phyloP scores from a whole-genome alignment of 2,888 invertebrate species.

The Agrochola lota region DNA sequence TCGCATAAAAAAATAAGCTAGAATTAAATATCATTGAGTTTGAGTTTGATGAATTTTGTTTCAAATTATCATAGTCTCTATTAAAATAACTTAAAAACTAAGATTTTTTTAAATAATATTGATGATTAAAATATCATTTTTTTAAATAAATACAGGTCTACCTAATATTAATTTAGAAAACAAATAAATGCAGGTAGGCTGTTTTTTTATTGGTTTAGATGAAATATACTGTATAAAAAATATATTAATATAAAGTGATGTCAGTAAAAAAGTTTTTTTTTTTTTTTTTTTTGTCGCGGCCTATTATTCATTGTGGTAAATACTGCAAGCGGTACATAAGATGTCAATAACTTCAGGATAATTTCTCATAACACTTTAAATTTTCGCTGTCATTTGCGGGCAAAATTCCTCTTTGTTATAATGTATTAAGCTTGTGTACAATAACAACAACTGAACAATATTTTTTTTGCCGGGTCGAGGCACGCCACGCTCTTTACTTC shows the following conservation, averaged over 20 bases:
- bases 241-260: no score
- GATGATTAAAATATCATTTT: no score
- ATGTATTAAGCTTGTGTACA: constrained; percentile 1
- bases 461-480: background rate
- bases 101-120: background rate
- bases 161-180: background rate
- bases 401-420: background rate
- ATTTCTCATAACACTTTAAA: background rate
- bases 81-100: no score
- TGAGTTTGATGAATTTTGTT: no score
- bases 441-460: constrained; percentile 1
- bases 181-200: background rate
- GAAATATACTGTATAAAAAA: no score
- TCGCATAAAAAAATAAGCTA: no score
- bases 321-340: no score
- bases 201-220: background rate
- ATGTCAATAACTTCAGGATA: background rate
- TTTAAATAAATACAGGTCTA: background rate
- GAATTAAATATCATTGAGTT: no score
- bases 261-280: no score
- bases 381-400: background rate
- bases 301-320: background rate
- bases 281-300: background rate
- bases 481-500: background rate
- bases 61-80: no score